Conservation (phyloP, 2,888 invertebrate genomes). For the Calephelis perditalis region DNA sequence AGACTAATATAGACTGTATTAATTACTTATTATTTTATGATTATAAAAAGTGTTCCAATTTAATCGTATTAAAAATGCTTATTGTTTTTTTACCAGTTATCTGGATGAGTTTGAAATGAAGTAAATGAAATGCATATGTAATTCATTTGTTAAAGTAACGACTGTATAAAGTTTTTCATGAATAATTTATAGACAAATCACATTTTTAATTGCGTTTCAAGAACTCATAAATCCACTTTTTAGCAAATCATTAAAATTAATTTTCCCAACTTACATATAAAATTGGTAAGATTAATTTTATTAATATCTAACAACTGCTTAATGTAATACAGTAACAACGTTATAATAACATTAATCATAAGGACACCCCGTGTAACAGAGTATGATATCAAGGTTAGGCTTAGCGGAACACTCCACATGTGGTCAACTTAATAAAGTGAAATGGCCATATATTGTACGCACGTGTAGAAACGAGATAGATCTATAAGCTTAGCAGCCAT, state of each 20-base stretch:
- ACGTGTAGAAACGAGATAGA: slow-evolving; percentile 52
- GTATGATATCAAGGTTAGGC: slow-evolving; percentile 78
- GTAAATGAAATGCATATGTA: too few species aligned
- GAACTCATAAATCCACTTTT: too few species aligned
- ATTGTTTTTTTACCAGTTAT: too few species aligned
- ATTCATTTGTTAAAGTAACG: too few species aligned
- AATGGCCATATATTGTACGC: slow-evolving; percentile 49
- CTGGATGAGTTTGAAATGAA: too few species aligned
- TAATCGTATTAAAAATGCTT: too few species aligned
- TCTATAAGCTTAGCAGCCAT: slow-evolving; percentile 75
- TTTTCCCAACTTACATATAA: slow-evolving; percentile 2
- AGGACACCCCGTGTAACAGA: slow-evolving; percentile 58
- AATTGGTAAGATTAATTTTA: slow-evolving; percentile 7
- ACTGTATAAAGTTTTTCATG: background rate
- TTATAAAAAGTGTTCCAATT: too few species aligned
- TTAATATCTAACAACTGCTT: slow-evolving; percentile 3
- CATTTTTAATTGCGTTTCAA: slow-evolving; percentile 21
- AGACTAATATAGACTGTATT: too few species aligned
- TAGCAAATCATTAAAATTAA: slow-evolving; percentile 1
- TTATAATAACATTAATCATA: slow-evolving; percentile 14
- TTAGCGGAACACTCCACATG: slow-evolving; percentile 78
- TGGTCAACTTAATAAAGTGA: slow-evolving; percentile 76
- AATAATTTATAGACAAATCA: background rate
- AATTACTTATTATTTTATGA: too few species aligned
- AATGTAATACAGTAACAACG: slow-evolving; percentile 1